These are phyloP conservation scores for Helicolenus hilgendorfi DNA, from an alignment of 2,797 vertebrate genomes.

Conservation along the genomic window DNA sequence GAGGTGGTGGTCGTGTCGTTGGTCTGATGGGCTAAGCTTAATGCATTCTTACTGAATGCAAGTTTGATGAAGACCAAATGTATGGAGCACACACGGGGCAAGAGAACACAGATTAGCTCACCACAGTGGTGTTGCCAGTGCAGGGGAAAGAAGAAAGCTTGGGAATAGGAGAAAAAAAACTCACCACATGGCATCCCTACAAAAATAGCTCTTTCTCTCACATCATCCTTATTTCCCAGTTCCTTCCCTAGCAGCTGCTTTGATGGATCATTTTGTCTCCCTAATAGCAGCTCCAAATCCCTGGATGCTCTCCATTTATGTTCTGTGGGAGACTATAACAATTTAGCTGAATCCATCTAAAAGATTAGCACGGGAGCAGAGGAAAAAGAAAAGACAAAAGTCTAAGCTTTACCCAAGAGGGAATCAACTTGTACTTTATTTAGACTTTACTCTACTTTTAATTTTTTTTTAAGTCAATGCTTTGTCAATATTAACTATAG, in stretches of 20 bases:
- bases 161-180: conserved; percentile 19
- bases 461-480: conserved; percentile 63
- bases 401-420: conserved; percentile 67
- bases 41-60: conserved; percentile 53
- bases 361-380: conserved; percentile 71
- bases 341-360: conserved; percentile 81
- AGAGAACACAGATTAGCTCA: conserved; percentile 61
- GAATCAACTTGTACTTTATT: conserved; percentile 78
- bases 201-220: conserved; percentile 80
- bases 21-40: conserved; percentile 49
- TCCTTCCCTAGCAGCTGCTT: conserved; percentile 80
- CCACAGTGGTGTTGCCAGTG: conserved; percentile 26
- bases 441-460: conserved; percentile 66
- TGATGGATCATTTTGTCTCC: conserved; percentile 88
- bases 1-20: conserved; percentile 9
- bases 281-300: conserved; percentile 85
- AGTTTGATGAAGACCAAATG: conserved; percentile 73
- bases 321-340: conserved; percentile 83
- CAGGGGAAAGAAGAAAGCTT: conserved; percentile 18
- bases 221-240: conserved; percentile 78
- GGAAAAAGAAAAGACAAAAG: conserved; percentile 61
- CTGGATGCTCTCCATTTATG: conserved; percentile 83
- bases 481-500: conserved; percentile 86
- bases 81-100: conserved; percentile 44
- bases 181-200: conserved; percentile 50